Base-by-base conservation (phyloP, 30 jellyfish, hydroid and myxozoan genomes). In the Mastigias papua region DNA sequence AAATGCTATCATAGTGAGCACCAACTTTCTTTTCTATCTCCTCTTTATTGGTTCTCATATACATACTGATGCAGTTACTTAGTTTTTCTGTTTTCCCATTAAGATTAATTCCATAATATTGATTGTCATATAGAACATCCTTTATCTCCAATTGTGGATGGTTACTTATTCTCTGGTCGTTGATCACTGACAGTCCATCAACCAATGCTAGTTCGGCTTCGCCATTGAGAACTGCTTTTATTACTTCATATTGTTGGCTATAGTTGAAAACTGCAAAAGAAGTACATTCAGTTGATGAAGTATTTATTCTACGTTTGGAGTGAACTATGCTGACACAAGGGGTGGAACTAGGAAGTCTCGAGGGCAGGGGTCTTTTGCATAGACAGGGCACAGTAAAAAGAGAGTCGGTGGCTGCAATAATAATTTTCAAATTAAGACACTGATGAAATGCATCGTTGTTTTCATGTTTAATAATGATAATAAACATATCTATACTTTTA, bases 61-160 rank as follows among this genome's bases (percentile, higher is more conserved):
- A 77, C 34, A 77, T 57, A 32, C 57, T 32, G 57, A 54, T 31
- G 58, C 88, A 77, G 20, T 51, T 77, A 23, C 75, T 48, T 26
- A 77, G 77, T n/a, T 48, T 60, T 62, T 77, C 78, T 26, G 88
- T 31, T 32, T 77, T 77, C 60, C 88, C 88, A 32, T 46, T 34
- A 33, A 77, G 32, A 51, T 31, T 62, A 23, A 77, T 35, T 17
- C 88, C 88, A 77, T 77, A 77, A 23, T 49, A 77, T 46, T 77
- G 88, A 19, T 77, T 58, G 11, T 27, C 76, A 51, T 77, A 62
- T 29, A 49, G 17, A 10, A 77, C 11, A 10, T 57, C 78, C 76
- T 34, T 60, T 27, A 77, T 77, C 42, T 25, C 77, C 34, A 77
- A 0, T 0, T 77, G 21, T n/a, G 65, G 63, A 33, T 54, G 58